Evolutionary conservation across 2,797 vertebrate genomes (phyloP).

Genomic region (Yasuhikotakia modesta): DNA sequence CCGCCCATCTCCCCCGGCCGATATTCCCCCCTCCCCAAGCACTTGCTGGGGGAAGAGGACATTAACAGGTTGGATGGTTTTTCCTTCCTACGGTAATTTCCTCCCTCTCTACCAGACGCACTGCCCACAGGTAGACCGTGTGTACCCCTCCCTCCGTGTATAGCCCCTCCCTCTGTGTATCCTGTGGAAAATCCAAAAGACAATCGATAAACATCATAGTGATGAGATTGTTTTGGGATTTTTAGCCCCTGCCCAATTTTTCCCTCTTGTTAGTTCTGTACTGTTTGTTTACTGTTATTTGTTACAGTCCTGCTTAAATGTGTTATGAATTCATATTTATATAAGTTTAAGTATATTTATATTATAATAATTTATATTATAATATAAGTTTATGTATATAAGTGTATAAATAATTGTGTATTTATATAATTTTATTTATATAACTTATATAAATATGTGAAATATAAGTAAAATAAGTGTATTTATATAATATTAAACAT

Average conservation of each 20-base stretch:
- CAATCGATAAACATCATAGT: slow-evolving; percentile 43
- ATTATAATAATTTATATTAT: too few species aligned
- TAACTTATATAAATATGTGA: too few species aligned
- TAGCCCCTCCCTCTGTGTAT: slow-evolving; percentile 43
- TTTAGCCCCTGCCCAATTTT: slow-evolving; percentile 31
- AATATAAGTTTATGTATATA: too few species aligned
- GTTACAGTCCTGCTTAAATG: slow-evolving; percentile 13
- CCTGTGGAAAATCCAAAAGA: slow-evolving; percentile 53
- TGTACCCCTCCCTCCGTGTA: too few species aligned
- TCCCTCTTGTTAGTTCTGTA: slow-evolving; percentile 33
- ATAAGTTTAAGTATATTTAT: neutral
- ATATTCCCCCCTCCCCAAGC: slow-evolving; percentile 93
- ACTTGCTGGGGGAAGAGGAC: slow-evolving; percentile 94
- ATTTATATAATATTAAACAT: too few species aligned
- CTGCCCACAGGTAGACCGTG: slow-evolving; percentile 68
- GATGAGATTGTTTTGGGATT: slow-evolving; percentile 58
- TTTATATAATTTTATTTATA: too few species aligned
- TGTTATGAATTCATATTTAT: slow-evolving; percentile 23
- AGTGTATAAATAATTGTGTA: too few species aligned
- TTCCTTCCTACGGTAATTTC: slow-evolving; percentile 82
- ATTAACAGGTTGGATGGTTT: slow-evolving; percentile 95
- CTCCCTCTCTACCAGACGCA: slow-evolving; percentile 66
- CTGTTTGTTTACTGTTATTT: too few species aligned
- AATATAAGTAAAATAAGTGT: too few species aligned
- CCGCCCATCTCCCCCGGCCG: slow-evolving; percentile 90